Conservation (phyloP, 2,113 vertebrate genomes). For the Pseudorectes ferrugineus region DNA sequence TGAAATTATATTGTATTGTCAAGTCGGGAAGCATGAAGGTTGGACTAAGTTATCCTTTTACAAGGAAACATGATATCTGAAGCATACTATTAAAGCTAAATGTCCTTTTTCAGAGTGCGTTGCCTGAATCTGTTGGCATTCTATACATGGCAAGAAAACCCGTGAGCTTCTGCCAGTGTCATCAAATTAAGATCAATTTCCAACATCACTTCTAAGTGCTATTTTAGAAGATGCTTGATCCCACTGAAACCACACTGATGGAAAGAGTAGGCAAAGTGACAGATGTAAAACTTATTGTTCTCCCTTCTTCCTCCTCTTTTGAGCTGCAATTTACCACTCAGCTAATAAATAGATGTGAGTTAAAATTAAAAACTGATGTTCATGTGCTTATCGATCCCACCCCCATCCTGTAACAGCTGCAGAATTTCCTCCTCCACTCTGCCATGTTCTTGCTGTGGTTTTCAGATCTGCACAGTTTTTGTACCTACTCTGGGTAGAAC, state of each 20-base stretch:
- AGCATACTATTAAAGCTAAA: background rate
- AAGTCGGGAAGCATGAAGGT: background rate
- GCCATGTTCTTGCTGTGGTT: background rate
- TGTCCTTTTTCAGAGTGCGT: background rate
- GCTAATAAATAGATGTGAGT: slow-evolving; percentile 45
- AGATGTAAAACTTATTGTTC: slow-evolving; percentile 40
- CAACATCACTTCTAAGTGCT: background rate
- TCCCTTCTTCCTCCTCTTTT: slow-evolving; percentile 13
- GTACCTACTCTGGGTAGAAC: background rate
- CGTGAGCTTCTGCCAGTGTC: background rate
- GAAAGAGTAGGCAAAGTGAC: slow-evolving; percentile 32
- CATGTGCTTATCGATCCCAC: background rate
- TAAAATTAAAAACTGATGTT: slow-evolving; percentile 52
- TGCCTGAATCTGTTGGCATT: background rate
- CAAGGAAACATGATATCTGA: background rate
- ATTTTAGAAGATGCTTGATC: slow-evolving; percentile 1
- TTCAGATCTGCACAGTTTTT: background rate
- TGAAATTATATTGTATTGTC: background rate
- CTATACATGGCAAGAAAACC: background rate
- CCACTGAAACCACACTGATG: slow-evolving; percentile 26
- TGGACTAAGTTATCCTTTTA: background rate
- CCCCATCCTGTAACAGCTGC: slow-evolving; percentile 1
- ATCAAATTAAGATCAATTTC: background rate
- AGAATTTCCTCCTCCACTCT: slow-evolving; percentile 8
- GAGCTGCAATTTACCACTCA: slow-evolving; percentile 41